Evolutionary conservation across 2,113 vertebrate genomes (phyloP).

Genomic region (Ursus arctos): DNA sequence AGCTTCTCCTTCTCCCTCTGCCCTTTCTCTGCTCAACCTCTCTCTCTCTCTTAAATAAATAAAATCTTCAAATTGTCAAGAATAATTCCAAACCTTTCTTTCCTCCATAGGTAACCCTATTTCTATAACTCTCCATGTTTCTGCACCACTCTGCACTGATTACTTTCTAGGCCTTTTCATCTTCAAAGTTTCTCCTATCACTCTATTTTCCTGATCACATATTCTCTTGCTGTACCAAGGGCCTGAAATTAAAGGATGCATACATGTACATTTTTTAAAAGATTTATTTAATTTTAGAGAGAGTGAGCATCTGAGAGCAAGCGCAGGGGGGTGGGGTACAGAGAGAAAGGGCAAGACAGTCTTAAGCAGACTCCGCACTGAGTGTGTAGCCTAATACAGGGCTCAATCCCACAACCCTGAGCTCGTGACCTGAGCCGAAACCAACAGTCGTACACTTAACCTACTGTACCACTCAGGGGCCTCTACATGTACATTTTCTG

Average conservation of each 20-base stretch:
- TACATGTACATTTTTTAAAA: not conserved
- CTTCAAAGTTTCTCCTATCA: not conserved
- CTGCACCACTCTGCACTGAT: not conserved
- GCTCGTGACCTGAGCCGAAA: not conserved
- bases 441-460: not conserved
- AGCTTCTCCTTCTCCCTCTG: too few relatives aligned
- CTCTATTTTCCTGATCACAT: not conserved
- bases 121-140: not conserved
- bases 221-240: not conserved
- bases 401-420: not conserved
- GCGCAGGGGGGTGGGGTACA: not conserved
- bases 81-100: conserved; percentile 11
- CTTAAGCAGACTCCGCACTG: not conserved
- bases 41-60: too few relatives aligned
- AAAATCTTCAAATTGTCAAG: not conserved
- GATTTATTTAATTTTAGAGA: not conserved
- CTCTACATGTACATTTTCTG: not conserved
- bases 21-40: too few relatives aligned
- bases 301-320: not conserved
- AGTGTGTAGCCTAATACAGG: not conserved
- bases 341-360: not conserved
- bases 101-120: not conserved
- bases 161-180: not conserved
- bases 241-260: not conserved
- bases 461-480: not conserved